Percentiles rank a stretch among this genome's conserved stretches.
Conservation (phyloP, 53 echinoderm and acorn worm genomes). For the Paracentrotus lividus region DNA sequence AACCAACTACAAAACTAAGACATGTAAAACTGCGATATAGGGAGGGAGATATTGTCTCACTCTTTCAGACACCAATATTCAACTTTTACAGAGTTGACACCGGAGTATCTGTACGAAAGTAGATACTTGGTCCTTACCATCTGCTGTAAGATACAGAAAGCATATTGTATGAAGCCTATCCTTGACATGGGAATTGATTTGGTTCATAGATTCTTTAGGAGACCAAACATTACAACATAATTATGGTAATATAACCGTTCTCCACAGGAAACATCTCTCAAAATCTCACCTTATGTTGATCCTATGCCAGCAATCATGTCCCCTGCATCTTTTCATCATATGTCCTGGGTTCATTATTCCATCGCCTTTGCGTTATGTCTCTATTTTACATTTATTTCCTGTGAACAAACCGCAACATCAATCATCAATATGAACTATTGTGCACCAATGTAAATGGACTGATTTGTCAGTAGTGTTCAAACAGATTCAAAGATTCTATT, state of each 20-base stretch:
- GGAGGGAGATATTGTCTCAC: no score
- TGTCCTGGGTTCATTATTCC: neutral
- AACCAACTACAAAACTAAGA: no score
- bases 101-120: no score
- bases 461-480: neutral
- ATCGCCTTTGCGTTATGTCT: neutral
- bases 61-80: no score
- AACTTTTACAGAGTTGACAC: no score
- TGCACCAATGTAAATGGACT: neutral
- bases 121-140: neutral
- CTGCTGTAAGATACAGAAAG: neutral
- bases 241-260: neutral
- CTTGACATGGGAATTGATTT: neutral
- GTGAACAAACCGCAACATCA: neutral
- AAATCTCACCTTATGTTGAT: neutral
- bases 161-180: no score
- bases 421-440: conserved; percentile 11
- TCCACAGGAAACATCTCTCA: neutral
- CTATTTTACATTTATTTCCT: conserved; percentile 9
- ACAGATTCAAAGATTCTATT: neutral
- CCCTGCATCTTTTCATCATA: conserved; percentile 3
- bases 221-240: conserved; percentile 27
- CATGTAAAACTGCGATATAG: no score
- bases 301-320: neutral
- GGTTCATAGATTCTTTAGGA: neutral